Evolutionary conservation across 2,797 vertebrate species (phyloP).

Genomic region (Micromesistius poutassou): DNA sequence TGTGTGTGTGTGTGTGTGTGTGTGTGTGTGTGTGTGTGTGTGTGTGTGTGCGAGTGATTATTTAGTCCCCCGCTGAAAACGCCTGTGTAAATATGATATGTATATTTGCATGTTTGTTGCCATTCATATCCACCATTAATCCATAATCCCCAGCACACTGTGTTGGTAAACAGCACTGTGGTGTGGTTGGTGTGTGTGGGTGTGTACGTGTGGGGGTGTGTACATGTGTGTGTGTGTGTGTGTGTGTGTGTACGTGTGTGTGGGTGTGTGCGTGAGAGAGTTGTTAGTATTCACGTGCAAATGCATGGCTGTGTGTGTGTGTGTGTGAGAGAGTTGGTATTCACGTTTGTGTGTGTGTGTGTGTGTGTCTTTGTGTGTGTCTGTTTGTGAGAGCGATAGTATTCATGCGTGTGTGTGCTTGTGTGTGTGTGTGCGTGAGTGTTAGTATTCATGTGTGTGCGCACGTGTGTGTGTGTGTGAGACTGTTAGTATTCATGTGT

Average conservation of each 20-base stretch:
- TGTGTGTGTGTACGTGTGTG: background rate
- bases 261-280: slow-evolving; percentile 28
- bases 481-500: slow-evolving; percentile 18
- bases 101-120: slow-evolving; percentile 62
- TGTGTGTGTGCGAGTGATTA: slow-evolving; percentile 59
- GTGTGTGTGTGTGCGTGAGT: slow-evolving; percentile 26
- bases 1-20: slow-evolving; percentile 54
- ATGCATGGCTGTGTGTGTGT: slow-evolving; percentile 17
- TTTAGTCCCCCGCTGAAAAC: slow-evolving; percentile 54
- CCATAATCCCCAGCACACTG: slow-evolving; percentile 63
- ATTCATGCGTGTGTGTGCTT: slow-evolving; percentile 10
- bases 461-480: slow-evolving; percentile 29
- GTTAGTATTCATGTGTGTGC: slow-evolving; percentile 23
- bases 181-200: background rate
- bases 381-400: slow-evolving; percentile 21
- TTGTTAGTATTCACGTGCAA: slow-evolving; percentile 58
- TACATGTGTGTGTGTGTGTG: background rate
- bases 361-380: slow-evolving; percentile 10
- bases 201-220: too few species aligned
- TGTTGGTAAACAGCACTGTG: slow-evolving; percentile 47
- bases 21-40: slow-evolving; percentile 42
- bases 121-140: slow-evolving; percentile 63
- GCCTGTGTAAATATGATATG: slow-evolving; percentile 71
- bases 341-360: slow-evolving; percentile 6
- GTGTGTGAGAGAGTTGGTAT: slow-evolving; percentile 17